These are phyloP conservation scores for Myiozetetes cayanensis DNA, from an alignment of 2,113 vertebrate genomes.

Conservation along the genomic window DNA sequence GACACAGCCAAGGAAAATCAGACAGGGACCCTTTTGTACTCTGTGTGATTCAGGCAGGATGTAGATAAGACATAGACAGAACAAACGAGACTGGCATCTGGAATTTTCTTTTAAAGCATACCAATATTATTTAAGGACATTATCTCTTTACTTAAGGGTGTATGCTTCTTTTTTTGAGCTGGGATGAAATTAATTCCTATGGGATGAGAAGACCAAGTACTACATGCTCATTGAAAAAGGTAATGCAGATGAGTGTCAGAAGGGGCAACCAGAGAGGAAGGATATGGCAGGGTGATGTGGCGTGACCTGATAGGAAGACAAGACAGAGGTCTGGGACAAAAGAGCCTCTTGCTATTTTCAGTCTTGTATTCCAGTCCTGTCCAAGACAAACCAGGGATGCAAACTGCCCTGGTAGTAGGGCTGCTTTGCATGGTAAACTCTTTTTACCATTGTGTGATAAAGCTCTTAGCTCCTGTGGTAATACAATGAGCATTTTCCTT, in stretches of 20 bases:
- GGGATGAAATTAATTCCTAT: neutral
- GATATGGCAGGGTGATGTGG: neutral
- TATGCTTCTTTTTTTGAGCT: neutral
- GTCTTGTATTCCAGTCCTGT: neutral
- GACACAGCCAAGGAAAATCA: neutral
- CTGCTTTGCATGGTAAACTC: neutral
- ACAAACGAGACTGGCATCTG: neutral
- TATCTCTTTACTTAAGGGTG: neutral
- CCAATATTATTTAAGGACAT: neutral
- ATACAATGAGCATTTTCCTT: neutral
- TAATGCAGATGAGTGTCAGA: neutral
- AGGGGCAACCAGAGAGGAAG: neutral
- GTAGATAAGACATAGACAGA: neutral
- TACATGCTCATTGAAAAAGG: neutral
- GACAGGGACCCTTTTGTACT: constrained; percentile 14
- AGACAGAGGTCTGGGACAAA: neutral
- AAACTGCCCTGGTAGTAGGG: neutral
- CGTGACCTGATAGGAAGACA: fast-evolving
- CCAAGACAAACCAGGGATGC: neutral
- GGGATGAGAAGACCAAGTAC: neutral
- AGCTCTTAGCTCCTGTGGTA: neutral
- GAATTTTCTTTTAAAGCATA: neutral
- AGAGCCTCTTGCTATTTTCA: neutral
- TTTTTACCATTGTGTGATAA: neutral
- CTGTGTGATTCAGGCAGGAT: neutral